Evolutionary conservation across 1,140 invertebrate genomes (phyloP).

Genomic region (Drosophila tristis): DNA sequence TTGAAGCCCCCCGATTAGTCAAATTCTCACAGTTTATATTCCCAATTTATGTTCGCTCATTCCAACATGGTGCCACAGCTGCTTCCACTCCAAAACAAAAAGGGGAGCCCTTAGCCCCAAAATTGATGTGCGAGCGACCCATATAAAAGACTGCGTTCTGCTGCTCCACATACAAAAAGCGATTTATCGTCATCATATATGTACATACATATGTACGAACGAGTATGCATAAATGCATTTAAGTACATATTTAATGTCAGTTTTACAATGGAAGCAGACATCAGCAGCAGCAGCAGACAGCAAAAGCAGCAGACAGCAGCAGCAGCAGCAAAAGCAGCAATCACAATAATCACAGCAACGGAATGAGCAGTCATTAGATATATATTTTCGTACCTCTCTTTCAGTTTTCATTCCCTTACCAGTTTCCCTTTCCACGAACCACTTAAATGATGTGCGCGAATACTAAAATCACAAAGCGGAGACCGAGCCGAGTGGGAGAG

Average conservation of each 20-base stretch:
- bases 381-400: slow-evolving; percentile 5
- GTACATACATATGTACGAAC: too few relatives aligned
- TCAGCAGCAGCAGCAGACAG: background rate
- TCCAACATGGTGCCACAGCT: background rate
- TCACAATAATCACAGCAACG: slow-evolving; percentile 55
- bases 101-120: slow-evolving; percentile 3
- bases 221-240: slow-evolving; percentile 52
- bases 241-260: slow-evolving; percentile 50
- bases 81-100: slow-evolving; percentile 21
- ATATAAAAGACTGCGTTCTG: slow-evolving; percentile 26
- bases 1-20: background rate
- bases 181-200: slow-evolving; percentile 7
- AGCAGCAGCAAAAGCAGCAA: slow-evolving; percentile 35
- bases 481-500: slow-evolving; percentile 28
- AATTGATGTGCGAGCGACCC: slow-evolving; percentile 43
- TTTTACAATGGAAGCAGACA: slow-evolving; percentile 48
- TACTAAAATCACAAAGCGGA: slow-evolving; percentile 51
- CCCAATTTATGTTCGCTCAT: background rate
- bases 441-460: slow-evolving; percentile 66
- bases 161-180: slow-evolving; percentile 55
- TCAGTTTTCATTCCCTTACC: slow-evolving; percentile 26
- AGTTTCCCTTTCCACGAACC: slow-evolving; percentile 56
- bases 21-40: slow-evolving; percentile 9
- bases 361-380: slow-evolving; percentile 77
- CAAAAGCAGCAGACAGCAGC: slow-evolving; percentile 9